A percentile compares a stretch with the other conserved stretches of the same genome.
Evolutionary conservation across 2,113 vertebrate genomes (phyloP).

Genomic region (Crotalus helleri): DNA sequence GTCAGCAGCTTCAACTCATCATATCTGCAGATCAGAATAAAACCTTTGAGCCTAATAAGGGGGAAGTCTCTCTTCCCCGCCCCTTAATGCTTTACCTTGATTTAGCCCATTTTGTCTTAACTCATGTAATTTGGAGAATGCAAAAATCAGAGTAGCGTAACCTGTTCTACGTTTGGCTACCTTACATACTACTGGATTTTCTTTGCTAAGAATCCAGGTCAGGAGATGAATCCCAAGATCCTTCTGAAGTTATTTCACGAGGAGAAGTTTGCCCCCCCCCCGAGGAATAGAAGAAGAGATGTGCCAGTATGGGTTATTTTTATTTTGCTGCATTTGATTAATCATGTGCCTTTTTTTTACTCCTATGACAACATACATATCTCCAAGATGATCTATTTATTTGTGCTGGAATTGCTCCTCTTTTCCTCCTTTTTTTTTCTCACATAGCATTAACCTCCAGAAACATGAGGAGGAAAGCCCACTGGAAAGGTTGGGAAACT

Average conservation of each 20-base stretch:
- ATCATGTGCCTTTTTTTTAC: too few species aligned
- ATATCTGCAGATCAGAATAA: constrained; percentile 41
- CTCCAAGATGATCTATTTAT: background rate
- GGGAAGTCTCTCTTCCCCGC: background rate
- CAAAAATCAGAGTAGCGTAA: background rate
- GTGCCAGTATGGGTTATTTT: background rate
- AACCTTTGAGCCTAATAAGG: background rate
- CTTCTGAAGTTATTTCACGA: background rate
- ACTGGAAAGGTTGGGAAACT: background rate
- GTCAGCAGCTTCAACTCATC: constrained; percentile 55
- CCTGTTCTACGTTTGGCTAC: background rate
- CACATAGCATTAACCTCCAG: background rate
- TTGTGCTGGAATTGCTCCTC: background rate
- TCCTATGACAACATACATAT: background rate
- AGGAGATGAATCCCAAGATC: background rate
- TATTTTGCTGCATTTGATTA: background rate
- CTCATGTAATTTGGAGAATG: background rate
- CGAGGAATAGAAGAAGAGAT: background rate
- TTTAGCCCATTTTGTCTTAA: background rate
- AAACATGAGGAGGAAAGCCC: background rate
- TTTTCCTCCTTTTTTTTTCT: background rate
- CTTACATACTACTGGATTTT: background rate
- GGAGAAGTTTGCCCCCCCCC: too few species aligned
- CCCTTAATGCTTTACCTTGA: background rate
- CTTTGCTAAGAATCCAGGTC: background rate